phyloP scores from a whole-genome alignment of 2,888 invertebrate genomes.

The Spisula subtruncata region DNA sequence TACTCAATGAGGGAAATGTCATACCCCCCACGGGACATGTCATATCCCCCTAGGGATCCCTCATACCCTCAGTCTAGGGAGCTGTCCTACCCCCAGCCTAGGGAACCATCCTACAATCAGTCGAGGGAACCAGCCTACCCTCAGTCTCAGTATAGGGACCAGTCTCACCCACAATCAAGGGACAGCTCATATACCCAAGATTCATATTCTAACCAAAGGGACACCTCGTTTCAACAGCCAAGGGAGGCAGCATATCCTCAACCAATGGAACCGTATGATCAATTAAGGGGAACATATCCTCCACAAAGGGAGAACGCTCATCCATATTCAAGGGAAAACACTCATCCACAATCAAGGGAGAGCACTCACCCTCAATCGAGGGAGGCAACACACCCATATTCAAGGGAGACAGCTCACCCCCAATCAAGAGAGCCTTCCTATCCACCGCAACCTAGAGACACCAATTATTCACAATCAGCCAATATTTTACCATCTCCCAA shows the following conservation, averaged over 20 bases:
- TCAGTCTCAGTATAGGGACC: constrained; percentile 59
- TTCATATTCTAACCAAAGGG: neutral
- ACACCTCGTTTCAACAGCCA: constrained; percentile 5
- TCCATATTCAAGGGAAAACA: neutral
- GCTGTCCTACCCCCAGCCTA: neutral
- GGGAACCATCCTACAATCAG: constrained; percentile 39
- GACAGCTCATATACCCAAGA: neutral
- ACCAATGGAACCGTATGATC: neutral
- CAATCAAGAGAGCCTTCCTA: neutral
- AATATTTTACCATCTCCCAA: constrained; percentile 63
- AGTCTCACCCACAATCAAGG: constrained; percentile 58
- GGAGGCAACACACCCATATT: neutral
- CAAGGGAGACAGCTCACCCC: neutral
- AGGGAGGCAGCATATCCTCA: neutral
- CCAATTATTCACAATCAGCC: neutral
- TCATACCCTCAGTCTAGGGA: constrained; percentile 14
- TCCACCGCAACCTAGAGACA: constrained; percentile 33
- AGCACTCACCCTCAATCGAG: neutral
- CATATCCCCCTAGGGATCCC: constrained; percentile 4
- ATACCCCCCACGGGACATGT: constrained; percentile 28
- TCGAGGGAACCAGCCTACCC: constrained; percentile 59
- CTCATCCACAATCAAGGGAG: neutral
- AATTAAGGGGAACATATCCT: neutral
- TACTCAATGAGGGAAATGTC: constrained; percentile 40
- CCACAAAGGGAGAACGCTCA: neutral